phyloP scores from a whole-genome alignment of 2,113 vertebrate genomes.

The Petrocephalus zakoni region DNA sequence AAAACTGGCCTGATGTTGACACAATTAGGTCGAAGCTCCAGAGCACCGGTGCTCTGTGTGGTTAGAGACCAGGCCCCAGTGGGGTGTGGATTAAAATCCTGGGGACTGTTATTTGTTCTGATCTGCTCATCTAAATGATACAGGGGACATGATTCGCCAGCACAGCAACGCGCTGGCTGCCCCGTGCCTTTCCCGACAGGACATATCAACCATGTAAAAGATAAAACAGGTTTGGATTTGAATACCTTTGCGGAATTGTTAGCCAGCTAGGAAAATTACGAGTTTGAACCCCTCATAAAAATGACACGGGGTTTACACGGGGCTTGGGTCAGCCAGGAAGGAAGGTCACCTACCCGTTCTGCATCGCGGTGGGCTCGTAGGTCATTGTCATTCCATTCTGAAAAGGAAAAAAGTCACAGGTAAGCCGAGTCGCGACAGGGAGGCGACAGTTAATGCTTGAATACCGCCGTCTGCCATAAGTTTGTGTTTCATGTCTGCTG shows the following conservation, averaged over 20 bases:
- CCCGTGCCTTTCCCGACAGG: background rate
- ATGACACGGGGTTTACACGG: background rate
- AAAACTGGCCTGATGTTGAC: background rate
- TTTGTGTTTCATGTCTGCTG: background rate
- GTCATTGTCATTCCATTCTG: background rate
- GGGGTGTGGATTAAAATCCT: background rate
- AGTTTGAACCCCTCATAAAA: background rate
- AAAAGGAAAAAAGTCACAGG: background rate
- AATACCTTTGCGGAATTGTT: background rate
- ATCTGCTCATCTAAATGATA: background rate
- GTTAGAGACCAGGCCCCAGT: background rate
- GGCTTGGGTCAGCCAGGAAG: background rate
- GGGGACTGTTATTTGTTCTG: background rate
- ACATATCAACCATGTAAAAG: background rate
- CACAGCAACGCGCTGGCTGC: background rate
- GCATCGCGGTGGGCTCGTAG: background rate
- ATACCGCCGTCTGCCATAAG: background rate
- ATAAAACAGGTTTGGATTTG: background rate
- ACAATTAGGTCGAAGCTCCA: background rate
- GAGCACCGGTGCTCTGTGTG: background rate
- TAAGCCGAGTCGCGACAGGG: background rate
- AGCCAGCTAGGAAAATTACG: background rate
- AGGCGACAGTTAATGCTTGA: background rate
- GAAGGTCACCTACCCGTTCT: background rate
- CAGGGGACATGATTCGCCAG: background rate